Evolutionary conservation across 1,140 invertebrate species (phyloP).

Genomic region (Hycleus cichorii): DNA sequence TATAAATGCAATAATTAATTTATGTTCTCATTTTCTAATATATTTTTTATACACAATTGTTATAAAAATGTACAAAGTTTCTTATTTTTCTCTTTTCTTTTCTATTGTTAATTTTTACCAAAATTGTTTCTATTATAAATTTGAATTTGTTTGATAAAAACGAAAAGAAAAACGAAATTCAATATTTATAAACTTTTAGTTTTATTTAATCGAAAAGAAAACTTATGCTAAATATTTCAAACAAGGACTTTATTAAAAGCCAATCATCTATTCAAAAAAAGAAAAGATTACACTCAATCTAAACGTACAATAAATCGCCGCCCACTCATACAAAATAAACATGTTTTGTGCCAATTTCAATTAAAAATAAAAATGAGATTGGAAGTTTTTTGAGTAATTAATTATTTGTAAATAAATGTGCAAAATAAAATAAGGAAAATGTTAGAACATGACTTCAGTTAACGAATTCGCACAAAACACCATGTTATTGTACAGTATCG

Average conservation of each 20-base stretch:
- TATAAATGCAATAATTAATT: too few relatives aligned
- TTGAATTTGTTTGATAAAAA: neutral
- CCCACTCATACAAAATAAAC: neutral
- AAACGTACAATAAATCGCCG: neutral
- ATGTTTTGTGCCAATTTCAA: conserved; percentile 2
- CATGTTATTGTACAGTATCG: conserved; percentile 13
- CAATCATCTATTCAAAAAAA: conserved; percentile 10
- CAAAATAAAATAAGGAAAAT: too few relatives aligned
- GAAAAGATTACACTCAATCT: conserved; percentile 5
- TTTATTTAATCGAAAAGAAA: too few relatives aligned
- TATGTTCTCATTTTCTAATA: too few relatives aligned
- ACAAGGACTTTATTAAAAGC: neutral
- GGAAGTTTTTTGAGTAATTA: too few relatives aligned
- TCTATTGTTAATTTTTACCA: too few relatives aligned
- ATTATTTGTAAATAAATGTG: too few relatives aligned
- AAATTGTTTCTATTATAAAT: neutral
- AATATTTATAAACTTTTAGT: too few relatives aligned
- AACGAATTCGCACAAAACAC: conserved; percentile 21
- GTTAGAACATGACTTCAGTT: neutral
- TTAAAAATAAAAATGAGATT: neutral
- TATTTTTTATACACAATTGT: conserved; percentile 14
- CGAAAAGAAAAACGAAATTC: too few relatives aligned
- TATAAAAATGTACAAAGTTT: conserved; percentile 15
- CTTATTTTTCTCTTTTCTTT: neutral
- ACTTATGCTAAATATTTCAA: too few relatives aligned